These are phyloP conservation scores for Tychaedon coryphoeus DNA, from an alignment of 2,113 vertebrate species.

Conservation along the genomic window DNA sequence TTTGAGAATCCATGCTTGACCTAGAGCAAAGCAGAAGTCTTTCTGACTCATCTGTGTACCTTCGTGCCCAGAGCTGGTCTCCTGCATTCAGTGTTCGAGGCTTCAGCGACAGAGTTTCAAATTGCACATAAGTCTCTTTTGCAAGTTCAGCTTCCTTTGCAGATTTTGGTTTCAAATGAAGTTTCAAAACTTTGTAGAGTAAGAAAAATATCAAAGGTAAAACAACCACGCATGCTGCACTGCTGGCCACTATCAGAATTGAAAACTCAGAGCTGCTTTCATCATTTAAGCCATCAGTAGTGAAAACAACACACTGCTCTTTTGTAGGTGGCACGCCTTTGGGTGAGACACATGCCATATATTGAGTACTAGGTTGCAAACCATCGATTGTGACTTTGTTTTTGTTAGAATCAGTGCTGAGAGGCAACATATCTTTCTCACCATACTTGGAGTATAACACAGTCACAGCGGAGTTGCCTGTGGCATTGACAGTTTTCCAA, in stretches of 20 bases:
- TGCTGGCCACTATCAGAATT: constrained; percentile 75
- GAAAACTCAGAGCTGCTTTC: constrained; percentile 63
- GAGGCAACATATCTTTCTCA: constrained; percentile 81
- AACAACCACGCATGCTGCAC: constrained; percentile 77
- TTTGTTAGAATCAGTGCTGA: constrained; percentile 78
- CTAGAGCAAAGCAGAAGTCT: constrained; percentile 87
- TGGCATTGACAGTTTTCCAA: constrained; percentile 78
- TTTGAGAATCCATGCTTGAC: constrained; percentile 88
- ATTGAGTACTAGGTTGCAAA: constrained; percentile 81
- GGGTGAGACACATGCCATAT: constrained; percentile 87
- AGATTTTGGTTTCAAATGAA: constrained; percentile 73
- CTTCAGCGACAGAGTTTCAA: constrained; percentile 89
- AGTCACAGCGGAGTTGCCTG: constrained; percentile 70
- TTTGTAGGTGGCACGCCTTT: constrained; percentile 77
- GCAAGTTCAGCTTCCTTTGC: constrained; percentile 79
- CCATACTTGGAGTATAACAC: constrained; percentile 88
- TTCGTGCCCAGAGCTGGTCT: constrained; percentile 85
- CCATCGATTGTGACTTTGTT: constrained; percentile 85
- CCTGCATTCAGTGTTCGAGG: constrained; percentile 74
- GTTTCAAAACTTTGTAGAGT: constrained; percentile 87
- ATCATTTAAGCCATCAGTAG: constrained; percentile 69
- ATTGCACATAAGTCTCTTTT: constrained; percentile 92
- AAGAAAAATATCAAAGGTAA: constrained; percentile 85
- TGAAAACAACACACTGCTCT: constrained; percentile 90
- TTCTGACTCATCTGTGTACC: constrained; percentile 85